A percentile compares a stretch with the other conserved stretches of the same genome.
Conservation (phyloP, 2,797 vertebrate species). For the Danio jaintianensis region DNA sequence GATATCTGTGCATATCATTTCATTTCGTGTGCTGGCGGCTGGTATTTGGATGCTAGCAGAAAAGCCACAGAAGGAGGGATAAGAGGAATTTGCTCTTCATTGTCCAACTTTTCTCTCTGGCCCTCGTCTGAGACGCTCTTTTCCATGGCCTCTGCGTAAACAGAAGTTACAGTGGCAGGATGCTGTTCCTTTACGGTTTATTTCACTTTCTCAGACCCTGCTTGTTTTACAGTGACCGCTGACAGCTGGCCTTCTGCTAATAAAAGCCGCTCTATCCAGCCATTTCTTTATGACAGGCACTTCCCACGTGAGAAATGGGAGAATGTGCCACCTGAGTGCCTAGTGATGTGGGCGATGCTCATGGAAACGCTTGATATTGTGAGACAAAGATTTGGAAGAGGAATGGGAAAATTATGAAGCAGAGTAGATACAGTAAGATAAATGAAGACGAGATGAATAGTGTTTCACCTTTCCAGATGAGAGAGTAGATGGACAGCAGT, state of each 20-base stretch:
- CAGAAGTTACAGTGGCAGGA: constrained; percentile 64
- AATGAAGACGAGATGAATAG: background rate
- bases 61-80: constrained; percentile 17
- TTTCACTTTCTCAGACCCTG: constrained; percentile 70
- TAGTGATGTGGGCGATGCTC: constrained; percentile 66
- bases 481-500: constrained; percentile 96
- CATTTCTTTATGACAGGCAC: constrained; percentile 75
- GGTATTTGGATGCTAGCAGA: constrained; percentile 14
- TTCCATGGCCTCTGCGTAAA: constrained; percentile 50
- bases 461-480: constrained; percentile 91
- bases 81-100: constrained; percentile 38
- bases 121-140: constrained; percentile 38
- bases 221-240: constrained; percentile 58
- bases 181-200: constrained; percentile 68
- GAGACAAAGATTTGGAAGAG: background rate
- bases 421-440: background rate
- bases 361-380: constrained; percentile 45
- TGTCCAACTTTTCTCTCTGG: constrained; percentile 43
- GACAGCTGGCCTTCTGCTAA: constrained; percentile 64
- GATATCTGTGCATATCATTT: background rate
- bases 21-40: constrained; percentile 1
- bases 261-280: constrained; percentile 68
- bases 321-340: constrained; percentile 62
- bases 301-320: constrained; percentile 40
- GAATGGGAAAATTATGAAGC: background rate